Conservation (phyloP, 2,113 vertebrate species). For the Arizona elegans region DNA sequence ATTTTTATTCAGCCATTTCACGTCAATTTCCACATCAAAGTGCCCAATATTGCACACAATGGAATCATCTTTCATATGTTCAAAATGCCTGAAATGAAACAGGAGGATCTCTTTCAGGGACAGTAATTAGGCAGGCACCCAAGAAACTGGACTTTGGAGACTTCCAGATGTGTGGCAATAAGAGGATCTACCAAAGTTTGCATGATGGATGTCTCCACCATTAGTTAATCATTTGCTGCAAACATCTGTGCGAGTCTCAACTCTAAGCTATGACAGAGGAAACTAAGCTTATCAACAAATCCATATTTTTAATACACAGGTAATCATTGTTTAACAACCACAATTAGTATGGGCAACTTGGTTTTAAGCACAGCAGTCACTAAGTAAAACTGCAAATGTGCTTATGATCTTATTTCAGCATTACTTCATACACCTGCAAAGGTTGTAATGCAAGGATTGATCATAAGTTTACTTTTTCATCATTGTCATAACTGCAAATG, state of each 20-base stretch:
- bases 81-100: constrained; percentile 82
- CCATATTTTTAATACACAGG: background rate
- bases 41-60: constrained; percentile 98
- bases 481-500: background rate
- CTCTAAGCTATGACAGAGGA: background rate
- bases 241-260: background rate
- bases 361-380: background rate
- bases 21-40: constrained; percentile 95
- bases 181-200: background rate
- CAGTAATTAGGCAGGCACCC: background rate
- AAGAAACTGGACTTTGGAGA: background rate
- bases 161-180: background rate
- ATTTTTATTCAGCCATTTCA: constrained; percentile 88
- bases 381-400: background rate
- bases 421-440: background rate
- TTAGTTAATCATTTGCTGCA: background rate
- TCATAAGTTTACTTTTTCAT: background rate
- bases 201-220: background rate
- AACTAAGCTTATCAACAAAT: background rate
- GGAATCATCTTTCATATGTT: constrained; percentile 94
- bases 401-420: background rate
- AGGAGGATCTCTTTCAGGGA: background rate
- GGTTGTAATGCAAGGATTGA: background rate
- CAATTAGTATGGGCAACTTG: background rate
- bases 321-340: background rate